Conservation (phyloP, 1,140 invertebrate species). For the Mactra quadrangularis region DNA sequence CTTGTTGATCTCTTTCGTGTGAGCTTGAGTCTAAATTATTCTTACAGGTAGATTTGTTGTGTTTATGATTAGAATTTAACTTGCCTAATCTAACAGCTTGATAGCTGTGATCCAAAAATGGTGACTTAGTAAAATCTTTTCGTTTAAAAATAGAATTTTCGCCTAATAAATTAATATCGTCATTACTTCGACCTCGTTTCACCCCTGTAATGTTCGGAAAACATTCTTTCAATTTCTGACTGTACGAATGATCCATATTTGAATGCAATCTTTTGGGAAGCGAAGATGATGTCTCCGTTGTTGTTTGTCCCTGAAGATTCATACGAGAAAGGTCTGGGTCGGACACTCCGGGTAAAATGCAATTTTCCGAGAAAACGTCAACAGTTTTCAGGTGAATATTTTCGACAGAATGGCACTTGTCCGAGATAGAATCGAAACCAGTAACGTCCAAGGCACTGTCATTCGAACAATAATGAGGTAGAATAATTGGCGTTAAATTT, state of each 20-base stretch:
- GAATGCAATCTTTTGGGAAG: conserved; percentile 17
- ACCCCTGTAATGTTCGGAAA: conserved; percentile 27
- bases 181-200: conserved; percentile 47
- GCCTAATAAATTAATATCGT: conserved; percentile 12
- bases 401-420: conserved; percentile 45
- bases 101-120: conserved; percentile 43
- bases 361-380: conserved; percentile 36
- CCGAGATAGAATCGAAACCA: conserved; percentile 45
- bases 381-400: conserved; percentile 53
- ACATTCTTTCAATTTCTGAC: conserved; percentile 2
- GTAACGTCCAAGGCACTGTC: conserved; percentile 57
- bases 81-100: conserved; percentile 31
- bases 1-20: too few species aligned
- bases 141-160: conserved; percentile 18
- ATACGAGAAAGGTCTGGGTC: conserved; percentile 49
- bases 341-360: conserved; percentile 49
- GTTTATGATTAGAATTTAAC: too few species aligned
- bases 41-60: too few species aligned
- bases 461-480: conserved; percentile 49
- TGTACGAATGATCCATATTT: conserved; percentile 37
- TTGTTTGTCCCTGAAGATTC: neutral
- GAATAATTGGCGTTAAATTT: neutral
- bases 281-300: conserved; percentile 4
- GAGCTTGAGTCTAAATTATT: too few species aligned
- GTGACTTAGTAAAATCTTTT: conserved; percentile 45